Conservation (phyloP, 2,113 vertebrate genomes). For the Dipodomys spectabilis region DNA sequence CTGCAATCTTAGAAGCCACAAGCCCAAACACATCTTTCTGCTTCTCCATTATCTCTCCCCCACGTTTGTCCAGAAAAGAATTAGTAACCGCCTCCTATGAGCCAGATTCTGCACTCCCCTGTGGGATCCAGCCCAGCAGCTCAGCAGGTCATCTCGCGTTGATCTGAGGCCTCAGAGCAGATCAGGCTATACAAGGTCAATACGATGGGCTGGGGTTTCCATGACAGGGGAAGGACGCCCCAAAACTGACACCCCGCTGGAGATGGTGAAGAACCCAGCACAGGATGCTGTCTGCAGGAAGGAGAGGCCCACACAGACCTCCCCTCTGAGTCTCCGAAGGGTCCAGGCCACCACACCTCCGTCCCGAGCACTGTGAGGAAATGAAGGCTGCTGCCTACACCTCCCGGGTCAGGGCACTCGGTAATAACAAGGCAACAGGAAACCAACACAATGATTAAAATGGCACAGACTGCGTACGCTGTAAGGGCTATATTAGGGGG, state of each 20-base stretch:
- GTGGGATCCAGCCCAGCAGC: background rate
- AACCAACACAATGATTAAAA: background rate
- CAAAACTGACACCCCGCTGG: background rate
- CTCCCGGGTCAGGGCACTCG: fast-evolving
- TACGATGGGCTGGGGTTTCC: background rate
- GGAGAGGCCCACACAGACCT: no score
- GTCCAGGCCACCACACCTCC: no score
- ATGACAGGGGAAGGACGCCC: no score
- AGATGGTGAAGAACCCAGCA: background rate
- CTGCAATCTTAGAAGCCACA: background rate
- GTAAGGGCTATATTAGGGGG: no score
- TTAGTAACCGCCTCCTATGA: no score
- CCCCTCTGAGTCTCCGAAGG: background rate
- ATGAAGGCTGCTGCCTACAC: background rate
- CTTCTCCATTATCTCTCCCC: no score
- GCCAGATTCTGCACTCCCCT: no score
- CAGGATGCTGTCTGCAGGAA: no score
- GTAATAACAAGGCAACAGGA: no score
- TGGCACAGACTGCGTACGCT: no score
- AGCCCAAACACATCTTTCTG: background rate
- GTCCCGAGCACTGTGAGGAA: background rate
- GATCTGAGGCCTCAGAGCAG: background rate
- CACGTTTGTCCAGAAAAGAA: background rate
- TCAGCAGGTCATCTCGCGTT: background rate
- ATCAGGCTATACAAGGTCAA: background rate